These are phyloP conservation scores for Pseudoips prasinana DNA, from an alignment of 2,888 invertebrate species.

Conservation along the genomic window DNA sequence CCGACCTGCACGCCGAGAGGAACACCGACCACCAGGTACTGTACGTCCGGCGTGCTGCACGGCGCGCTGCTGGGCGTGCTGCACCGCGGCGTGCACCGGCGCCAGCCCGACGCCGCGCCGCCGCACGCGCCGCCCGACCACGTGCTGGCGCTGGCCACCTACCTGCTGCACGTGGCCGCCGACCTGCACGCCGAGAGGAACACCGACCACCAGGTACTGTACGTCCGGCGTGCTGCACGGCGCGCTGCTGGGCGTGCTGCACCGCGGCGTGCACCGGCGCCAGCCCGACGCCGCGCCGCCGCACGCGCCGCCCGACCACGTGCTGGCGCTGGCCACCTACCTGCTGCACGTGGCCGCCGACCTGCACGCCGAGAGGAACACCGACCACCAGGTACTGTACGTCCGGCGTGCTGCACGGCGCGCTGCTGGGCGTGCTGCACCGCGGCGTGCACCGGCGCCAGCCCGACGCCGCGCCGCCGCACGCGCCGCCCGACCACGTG, in stretches of 20 bases:
- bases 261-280: conserved; percentile 89
- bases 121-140: conserved; percentile 87
- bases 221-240: conserved; percentile 70
- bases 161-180: conserved; percentile 92
- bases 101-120: conserved; percentile 86
- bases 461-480: conserved; percentile 83
- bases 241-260: conserved; percentile 90
- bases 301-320: conserved; percentile 88
- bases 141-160: conserved; percentile 92
- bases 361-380: conserved; percentile 50
- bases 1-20: conserved; percentile 69
- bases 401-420: conserved; percentile 71
- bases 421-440: conserved; percentile 91
- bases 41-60: conserved; percentile 65
- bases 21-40: conserved; percentile 31
- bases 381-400: conserved; percentile 28
- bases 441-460: conserved; percentile 89
- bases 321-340: conserved; percentile 92
- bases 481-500: conserved; percentile 89
- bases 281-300: conserved; percentile 84
- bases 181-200: conserved; percentile 57
- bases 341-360: conserved; percentile 92
- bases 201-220: conserved; percentile 30
- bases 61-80: conserved; percentile 89
- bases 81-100: conserved; percentile 89